A percentile compares a stretch with the other conserved stretches of the same genome.
Evolutionary conservation across 2,888 invertebrate species (phyloP).

Genomic region (Rotaria sp.): DNA sequence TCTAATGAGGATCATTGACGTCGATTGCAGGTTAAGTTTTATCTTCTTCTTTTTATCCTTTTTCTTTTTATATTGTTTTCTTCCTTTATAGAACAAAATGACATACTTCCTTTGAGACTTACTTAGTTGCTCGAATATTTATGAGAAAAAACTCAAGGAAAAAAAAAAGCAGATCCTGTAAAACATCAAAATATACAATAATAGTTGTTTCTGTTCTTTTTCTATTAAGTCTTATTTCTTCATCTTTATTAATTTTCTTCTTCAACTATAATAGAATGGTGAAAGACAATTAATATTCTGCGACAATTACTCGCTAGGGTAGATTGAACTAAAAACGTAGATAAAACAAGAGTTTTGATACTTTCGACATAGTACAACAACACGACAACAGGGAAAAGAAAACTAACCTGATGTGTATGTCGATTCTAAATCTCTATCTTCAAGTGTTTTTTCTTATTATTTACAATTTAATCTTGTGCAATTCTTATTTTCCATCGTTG

Average conservation of each 20-base stretch:
- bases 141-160: not conserved
- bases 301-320: not conserved
- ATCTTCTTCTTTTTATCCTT: not conserved
- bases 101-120: not conserved
- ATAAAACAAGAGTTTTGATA: not conserved
- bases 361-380: not conserved
- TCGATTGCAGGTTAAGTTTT: not conserved
- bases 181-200: not conserved
- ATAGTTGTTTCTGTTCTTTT: not conserved
- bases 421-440: not conserved
- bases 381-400: not conserved
- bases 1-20: not conserved
- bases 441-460: not conserved
- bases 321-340: not conserved
- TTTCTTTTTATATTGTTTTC: too few relatives aligned
- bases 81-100: too few relatives aligned
- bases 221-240: not conserved
- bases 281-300: not conserved
- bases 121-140: not conserved
- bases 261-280: not conserved
- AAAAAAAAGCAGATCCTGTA: not conserved
- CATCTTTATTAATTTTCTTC: not conserved
- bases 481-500: not conserved
- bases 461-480: not conserved
- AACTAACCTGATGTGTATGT: not conserved